Evolutionary conservation across 2,113 vertebrate species (phyloP).

Genomic region (Calyptomena viridis): DNA sequence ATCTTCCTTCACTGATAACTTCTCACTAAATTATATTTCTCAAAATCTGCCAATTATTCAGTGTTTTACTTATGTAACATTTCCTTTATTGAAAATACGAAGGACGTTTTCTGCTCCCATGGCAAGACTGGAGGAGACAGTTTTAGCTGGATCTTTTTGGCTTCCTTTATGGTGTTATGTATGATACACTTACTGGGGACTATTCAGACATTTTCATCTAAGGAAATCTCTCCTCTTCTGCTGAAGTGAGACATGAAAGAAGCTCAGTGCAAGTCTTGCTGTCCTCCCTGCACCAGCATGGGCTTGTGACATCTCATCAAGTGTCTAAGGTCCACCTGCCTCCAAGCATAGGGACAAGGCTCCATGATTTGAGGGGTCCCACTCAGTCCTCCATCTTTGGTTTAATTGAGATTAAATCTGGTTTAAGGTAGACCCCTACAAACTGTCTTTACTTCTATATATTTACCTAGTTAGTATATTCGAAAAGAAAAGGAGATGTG

Average conservation of each 20-base stretch:
- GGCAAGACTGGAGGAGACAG: neutral
- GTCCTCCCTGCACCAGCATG: accelerated
- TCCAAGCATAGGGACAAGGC: neutral
- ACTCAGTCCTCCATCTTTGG: neutral
- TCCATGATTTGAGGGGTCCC: neutral
- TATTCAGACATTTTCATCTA: neutral
- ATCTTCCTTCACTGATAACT: neutral
- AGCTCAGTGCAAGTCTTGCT: neutral
- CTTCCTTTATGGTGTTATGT: neutral
- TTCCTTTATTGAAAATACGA: neutral
- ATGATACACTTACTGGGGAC: neutral
- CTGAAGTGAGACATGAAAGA: neutral
- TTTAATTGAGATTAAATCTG: neutral
- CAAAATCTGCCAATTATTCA: neutral
- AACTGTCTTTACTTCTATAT: neutral
- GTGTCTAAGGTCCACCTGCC: neutral
- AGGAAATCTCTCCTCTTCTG: neutral
- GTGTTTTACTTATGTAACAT: neutral
- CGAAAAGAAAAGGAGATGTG: neutral
- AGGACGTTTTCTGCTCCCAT: neutral
- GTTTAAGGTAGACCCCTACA: neutral
- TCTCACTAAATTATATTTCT: neutral
- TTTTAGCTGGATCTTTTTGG: neutral
- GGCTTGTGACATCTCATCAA: neutral
- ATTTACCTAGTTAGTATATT: neutral